Base-by-base conservation (phyloP, 2,888 invertebrate species). In the Dasypolia templi region DNA sequence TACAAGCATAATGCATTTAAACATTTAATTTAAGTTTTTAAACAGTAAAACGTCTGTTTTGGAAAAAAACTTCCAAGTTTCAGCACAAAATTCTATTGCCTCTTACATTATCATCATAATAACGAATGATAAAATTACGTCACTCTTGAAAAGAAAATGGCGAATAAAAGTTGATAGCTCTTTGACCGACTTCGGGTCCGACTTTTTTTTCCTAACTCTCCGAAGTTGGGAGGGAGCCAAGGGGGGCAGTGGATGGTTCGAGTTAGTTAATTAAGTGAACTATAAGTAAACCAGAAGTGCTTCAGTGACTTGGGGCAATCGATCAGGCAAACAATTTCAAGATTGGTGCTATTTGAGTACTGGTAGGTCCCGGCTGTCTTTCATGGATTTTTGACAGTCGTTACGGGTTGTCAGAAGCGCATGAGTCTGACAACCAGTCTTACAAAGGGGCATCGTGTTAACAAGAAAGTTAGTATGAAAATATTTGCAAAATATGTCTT, bases 221-320 rank as follows among this genome's bases (percentile, higher is more conserved):
- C 39, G 67, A 75, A 79, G 73, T 86, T 84, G 87, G 83, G 81
- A 67, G 68, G 64, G 2, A 49, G 84, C 86, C 84, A 85, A 86
- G 66, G 70, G 75, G 68, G 69, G 63, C 6, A 63, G 72, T 56
- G 70, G 73, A 70, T 75, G 79, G 67, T n/a, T 39, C 46, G 71
- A 84, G 73, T 86, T 75, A 85, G 84, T 86, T 86, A 81, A 86
- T 87, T 86, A 87, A 84, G 77, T 79, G 71, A 84, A 79, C 85
- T 78, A 78, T 82, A 79, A 87, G 77, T 82, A 81, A 83, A 81
- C 74, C 59, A 76, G 74, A 74, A 81, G 68, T 65, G 72, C 56
- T 65, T 67, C 59, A n/a, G 65, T 46, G 62, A 79, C 76, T 75
- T 65, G 55, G 61, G 44, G 67, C 69, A 68, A 85, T 86, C 77